phyloP scores from a whole-genome alignment of 2,888 invertebrate species.

The Deilephila porcellus region DNA sequence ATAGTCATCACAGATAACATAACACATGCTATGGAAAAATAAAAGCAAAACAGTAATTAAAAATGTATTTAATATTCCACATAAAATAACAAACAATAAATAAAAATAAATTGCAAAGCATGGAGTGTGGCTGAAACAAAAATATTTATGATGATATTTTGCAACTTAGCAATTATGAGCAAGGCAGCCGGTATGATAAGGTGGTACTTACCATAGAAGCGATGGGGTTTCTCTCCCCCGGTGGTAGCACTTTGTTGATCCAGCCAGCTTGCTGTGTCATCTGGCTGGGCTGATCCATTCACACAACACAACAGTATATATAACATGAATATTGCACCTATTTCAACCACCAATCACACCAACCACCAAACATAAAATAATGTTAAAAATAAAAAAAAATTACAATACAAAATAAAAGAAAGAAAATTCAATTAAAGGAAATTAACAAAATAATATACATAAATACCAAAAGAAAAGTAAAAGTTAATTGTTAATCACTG shows the following conservation, averaged over 20 bases:
- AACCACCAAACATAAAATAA: conserved; percentile 81
- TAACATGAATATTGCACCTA: conserved; percentile 84
- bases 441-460: conserved; percentile 37
- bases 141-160: conserved; percentile 53
- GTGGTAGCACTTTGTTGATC: conserved; percentile 71
- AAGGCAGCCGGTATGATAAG: conserved; percentile 31
- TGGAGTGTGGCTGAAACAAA: conserved; percentile 72
- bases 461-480: conserved; percentile 36
- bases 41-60: conserved; percentile 47
- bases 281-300: conserved; percentile 82
- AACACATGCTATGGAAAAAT: conserved; percentile 46
- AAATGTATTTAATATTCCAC: conserved; percentile 43
- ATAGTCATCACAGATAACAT: conserved; percentile 10
- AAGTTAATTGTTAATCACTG: conserved; percentile 20
- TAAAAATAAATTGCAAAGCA: conserved; percentile 59
- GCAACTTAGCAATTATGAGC: conserved; percentile 34
- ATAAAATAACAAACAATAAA: conserved; percentile 44
- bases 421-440: conserved; percentile 28
- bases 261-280: conserved; percentile 81
- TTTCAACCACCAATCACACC: conserved; percentile 78
- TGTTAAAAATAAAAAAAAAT: conserved; percentile 61
- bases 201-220: conserved; percentile 80
- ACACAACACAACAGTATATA: conserved; percentile 84
- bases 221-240: conserved; percentile 73
- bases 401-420: conserved; percentile 38